These are phyloP conservation scores for Lucifuga dentata DNA, from an alignment of 2,113 vertebrate species.

Conservation along the genomic window DNA sequence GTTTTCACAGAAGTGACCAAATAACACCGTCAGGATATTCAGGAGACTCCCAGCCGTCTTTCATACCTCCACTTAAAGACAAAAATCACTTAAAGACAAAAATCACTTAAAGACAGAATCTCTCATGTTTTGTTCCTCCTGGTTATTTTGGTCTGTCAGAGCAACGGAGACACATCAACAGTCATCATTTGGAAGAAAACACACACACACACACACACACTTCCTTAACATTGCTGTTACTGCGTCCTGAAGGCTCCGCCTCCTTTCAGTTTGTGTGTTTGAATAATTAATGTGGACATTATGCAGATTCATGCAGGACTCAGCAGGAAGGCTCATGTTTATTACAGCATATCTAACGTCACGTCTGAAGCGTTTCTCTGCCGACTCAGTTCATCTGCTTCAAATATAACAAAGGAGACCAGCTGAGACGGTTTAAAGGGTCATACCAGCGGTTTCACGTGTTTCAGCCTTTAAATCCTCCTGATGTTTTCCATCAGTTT, in stretches of 20 bases:
- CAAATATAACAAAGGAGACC: too few species aligned
- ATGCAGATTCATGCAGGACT: not conserved
- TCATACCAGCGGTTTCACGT: too few species aligned
- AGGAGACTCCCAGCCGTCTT: too few species aligned
- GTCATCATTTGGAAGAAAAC: constrained; percentile 16
- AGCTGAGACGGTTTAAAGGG: too few species aligned
- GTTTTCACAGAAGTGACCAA: too few species aligned
- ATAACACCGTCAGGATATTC: too few species aligned
- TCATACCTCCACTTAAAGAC: not conserved
- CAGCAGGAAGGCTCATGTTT: constrained; percentile 9
- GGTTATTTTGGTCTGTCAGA: not conserved
- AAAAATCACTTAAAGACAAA: not conserved
- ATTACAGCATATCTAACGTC: not conserved
- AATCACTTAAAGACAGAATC: not conserved
- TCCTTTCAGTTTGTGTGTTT: not conserved
- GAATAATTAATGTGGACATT: not conserved
- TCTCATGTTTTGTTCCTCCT: constrained; percentile 26
- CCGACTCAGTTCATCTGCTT: too few species aligned
- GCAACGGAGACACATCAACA: constrained; percentile 5
- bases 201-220: not conserved
- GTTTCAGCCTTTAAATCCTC: too few species aligned
- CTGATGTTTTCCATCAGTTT: too few species aligned
- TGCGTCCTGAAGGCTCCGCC: not conserved
- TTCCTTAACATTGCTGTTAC: not conserved
- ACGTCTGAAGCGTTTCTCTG: too few species aligned